A percentile compares a stretch with the other conserved stretches of the same genome.
phyloP scores from a whole-genome alignment of 2,888 invertebrate genomes.

The Tiliacea citrago region DNA sequence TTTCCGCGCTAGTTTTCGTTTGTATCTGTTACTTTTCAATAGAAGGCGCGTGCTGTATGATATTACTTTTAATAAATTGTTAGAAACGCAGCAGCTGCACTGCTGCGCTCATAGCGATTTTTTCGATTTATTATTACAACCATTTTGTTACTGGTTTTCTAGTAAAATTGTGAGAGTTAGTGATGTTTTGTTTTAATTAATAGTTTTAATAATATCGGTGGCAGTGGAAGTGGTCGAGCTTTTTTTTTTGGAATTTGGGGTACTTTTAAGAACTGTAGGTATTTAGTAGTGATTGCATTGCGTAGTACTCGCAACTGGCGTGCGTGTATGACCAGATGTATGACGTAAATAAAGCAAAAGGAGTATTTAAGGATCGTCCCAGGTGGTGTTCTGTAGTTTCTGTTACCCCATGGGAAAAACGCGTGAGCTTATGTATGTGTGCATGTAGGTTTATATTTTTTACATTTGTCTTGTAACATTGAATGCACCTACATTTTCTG shows the following conservation, averaged over 20 bases:
- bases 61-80: neutral
- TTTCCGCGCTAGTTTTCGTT: constrained; percentile 7
- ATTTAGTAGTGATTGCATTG: neutral
- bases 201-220: constrained; percentile 4
- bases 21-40: constrained; percentile 57
- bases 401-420: neutral
- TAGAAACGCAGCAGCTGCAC: constrained; percentile 54
- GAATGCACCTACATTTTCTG: neutral
- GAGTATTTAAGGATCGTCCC: too few species aligned
- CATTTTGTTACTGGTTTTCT: neutral
- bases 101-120: too few species aligned
- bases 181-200: neutral
- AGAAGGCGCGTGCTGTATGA: constrained; percentile 56
- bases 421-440: neutral
- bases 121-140: neutral
- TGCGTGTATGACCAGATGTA: neutral
- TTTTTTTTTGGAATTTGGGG: too few species aligned
- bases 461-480: neutral
- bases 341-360: neutral
- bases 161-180: neutral
- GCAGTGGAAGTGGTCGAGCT: too few species aligned
- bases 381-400: too few species aligned
- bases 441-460: too few species aligned
- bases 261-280: neutral
- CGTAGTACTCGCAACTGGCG: neutral